Evolutionary conservation across 2,888 invertebrate genomes (phyloP).

Genomic region (Zonitis immaculata): DNA sequence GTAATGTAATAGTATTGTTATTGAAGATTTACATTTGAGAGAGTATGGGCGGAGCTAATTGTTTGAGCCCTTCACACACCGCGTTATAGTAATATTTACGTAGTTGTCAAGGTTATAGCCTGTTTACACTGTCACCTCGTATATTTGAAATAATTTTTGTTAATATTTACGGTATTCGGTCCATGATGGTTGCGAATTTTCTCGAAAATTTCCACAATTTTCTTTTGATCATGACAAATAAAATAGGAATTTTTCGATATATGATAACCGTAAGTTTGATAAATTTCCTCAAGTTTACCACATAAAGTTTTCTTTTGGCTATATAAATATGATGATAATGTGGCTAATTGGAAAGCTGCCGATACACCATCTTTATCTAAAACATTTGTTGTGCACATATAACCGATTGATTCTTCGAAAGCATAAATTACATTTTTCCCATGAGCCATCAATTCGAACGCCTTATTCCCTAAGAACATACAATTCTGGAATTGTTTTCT

Average conservation of each 20-base stretch:
- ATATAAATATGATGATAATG: constrained; percentile 68
- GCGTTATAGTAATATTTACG: no score
- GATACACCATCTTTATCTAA: constrained; percentile 96
- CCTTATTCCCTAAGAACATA: constrained; percentile 60
- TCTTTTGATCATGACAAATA: constrained; percentile 70
- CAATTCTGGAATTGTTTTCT: neutral
- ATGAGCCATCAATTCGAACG: constrained; percentile 63
- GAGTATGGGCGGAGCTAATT: no score
- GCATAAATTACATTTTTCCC: constrained; percentile 84
- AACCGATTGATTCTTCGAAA: constrained; percentile 98
- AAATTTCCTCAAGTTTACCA: constrained; percentile 69
- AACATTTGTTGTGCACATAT: constrained; percentile 86
- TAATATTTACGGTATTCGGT: constrained; percentile 54
- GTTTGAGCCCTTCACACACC: no score
- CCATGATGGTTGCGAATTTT: constrained; percentile 70
- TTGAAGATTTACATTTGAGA: no score
- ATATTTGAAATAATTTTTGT: no score
- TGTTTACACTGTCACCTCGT: no score
- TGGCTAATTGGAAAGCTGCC: constrained; percentile 76
- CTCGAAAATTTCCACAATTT: constrained; percentile 73
- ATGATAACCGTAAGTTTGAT: constrained; percentile 84
- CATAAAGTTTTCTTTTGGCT: constrained; percentile 54
- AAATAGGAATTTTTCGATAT: constrained; percentile 84
- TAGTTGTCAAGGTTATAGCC: no score
- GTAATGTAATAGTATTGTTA: no score